These are phyloP conservation scores for Keiferia lycopersicella DNA, from an alignment of 2,888 invertebrate genomes.

Conservation along the genomic window DNA sequence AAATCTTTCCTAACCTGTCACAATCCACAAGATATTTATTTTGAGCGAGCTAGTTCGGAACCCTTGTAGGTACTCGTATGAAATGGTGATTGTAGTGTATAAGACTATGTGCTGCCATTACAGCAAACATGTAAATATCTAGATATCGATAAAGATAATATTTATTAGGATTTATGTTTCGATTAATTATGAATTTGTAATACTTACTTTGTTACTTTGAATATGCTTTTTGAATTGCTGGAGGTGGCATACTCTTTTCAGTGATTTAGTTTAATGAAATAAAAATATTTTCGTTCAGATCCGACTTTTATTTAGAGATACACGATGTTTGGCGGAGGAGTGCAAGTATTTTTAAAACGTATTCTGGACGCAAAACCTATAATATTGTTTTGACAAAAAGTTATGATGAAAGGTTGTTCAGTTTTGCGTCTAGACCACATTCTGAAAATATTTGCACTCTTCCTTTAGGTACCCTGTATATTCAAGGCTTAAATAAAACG, in stretches of 20 bases:
- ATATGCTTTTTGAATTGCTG: constrained; percentile 59
- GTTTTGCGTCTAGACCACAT: no score
- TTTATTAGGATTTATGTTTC: constrained; percentile 59
- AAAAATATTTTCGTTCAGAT: constrained; percentile 69
- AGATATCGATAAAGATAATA: constrained; percentile 45
- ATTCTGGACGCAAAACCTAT: no score
- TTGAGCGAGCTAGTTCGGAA: constrained; percentile 21
- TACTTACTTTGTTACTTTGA: constrained; percentile 64
- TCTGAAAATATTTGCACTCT: no score
- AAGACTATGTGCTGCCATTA: constrained; percentile 62
- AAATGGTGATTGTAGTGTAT: constrained; percentile 66
- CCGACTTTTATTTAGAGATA: constrained; percentile 41
- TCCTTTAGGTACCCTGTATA: no score
- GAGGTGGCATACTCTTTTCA: constrained; percentile 67
- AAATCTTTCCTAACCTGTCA: constrained; percentile 15
- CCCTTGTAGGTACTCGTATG: constrained; percentile 35
- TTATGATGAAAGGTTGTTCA: no score
- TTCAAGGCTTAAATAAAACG: no score
- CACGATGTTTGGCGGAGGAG: no score
- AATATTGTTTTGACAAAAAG: no score
- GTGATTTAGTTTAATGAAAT: constrained; percentile 74
- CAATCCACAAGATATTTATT: constrained; percentile 16
- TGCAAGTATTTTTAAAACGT: no score
- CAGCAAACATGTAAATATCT: constrained; percentile 71
- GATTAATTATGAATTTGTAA: constrained; percentile 53